These are phyloP conservation scores for Lomographa bimaculata DNA, from an alignment of 2,888 invertebrate genomes.

Conservation along the genomic window DNA sequence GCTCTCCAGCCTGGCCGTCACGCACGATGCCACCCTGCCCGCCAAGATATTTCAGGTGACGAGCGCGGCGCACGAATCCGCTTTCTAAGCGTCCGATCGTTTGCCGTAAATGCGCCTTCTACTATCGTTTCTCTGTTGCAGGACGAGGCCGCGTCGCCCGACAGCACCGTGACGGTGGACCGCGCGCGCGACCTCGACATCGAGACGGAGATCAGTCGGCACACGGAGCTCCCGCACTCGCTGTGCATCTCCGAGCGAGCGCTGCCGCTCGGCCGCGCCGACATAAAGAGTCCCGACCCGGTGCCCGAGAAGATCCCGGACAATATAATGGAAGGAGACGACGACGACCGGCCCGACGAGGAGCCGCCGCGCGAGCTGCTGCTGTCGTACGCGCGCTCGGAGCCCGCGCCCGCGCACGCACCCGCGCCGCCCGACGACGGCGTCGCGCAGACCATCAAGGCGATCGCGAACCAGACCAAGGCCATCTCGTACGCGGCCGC, in stretches of 20 bases:
- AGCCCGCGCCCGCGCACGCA: constrained; percentile 43
- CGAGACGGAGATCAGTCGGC: constrained; percentile 77
- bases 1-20: constrained; percentile 81
- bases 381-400: constrained; percentile 55
- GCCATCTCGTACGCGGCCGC: constrained; percentile 63
- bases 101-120: too few relatives aligned
- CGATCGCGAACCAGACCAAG: constrained; percentile 81
- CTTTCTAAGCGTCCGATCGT: too few relatives aligned
- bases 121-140: too few relatives aligned
- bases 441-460: constrained; percentile 70
- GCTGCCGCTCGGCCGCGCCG: constrained; percentile 70
- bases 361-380: constrained; percentile 53
- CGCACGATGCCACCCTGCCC: constrained; percentile 84
- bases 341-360: constrained; percentile 76
- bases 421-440: constrained; percentile 40
- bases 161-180: constrained; percentile 59
- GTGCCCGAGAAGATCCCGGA: constrained; percentile 80
- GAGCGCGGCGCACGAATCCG: constrained; percentile 85
- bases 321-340: constrained; percentile 76
- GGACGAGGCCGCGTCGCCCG: constrained; percentile 86
- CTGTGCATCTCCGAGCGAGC: constrained; percentile 67
- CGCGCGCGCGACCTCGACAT: constrained; percentile 64
- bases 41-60: constrained; percentile 88
- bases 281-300: constrained; percentile 77
- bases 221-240: constrained; percentile 74